Evolutionary conservation across 2,113 vertebrate genomes (phyloP).

Genomic region (Bos javanicus): DNA sequence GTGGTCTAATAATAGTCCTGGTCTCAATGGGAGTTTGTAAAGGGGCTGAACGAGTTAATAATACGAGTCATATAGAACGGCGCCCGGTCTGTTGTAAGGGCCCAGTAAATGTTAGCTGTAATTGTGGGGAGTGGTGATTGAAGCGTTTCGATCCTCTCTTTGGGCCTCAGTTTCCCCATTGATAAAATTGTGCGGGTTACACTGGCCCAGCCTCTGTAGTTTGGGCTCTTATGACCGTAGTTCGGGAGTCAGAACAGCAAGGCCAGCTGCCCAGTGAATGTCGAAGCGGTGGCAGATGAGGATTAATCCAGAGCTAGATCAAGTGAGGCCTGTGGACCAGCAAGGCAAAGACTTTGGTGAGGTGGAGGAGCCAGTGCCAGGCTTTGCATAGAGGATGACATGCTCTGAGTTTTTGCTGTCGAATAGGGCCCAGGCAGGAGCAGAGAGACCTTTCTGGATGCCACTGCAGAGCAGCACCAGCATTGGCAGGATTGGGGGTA

Average conservation of each 20-base stretch:
- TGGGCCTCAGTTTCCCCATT: not conserved
- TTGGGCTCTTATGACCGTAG: not conserved
- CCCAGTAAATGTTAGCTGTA: not conserved
- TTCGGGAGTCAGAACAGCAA: not conserved
- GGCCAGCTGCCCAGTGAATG: not conserved
- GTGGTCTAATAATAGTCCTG: not conserved
- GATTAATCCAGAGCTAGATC: not conserved
- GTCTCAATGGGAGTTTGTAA: not conserved
- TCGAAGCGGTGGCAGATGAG: not conserved
- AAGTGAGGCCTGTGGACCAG: not conserved
- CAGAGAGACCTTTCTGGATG: not conserved
- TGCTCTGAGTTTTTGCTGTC: not conserved
- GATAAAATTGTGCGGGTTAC: not conserved
- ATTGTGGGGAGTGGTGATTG: not conserved
- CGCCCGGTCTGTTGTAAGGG: not conserved
- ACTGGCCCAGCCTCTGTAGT: too few species aligned
- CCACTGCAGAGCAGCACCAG: not conserved
- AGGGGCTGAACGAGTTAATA: not conserved
- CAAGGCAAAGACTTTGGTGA: not conserved
- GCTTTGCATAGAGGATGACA: not conserved
- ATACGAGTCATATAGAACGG: not conserved
- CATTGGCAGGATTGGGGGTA: not conserved
- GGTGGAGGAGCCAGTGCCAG: not conserved
- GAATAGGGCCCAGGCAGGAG: not conserved
- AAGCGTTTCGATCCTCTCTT: not conserved